Evolutionary conservation across 2,797 vertebrate genomes (phyloP), one percentile per base, ranked within the genome.

Genomic region (Spinus pinus): DNA sequence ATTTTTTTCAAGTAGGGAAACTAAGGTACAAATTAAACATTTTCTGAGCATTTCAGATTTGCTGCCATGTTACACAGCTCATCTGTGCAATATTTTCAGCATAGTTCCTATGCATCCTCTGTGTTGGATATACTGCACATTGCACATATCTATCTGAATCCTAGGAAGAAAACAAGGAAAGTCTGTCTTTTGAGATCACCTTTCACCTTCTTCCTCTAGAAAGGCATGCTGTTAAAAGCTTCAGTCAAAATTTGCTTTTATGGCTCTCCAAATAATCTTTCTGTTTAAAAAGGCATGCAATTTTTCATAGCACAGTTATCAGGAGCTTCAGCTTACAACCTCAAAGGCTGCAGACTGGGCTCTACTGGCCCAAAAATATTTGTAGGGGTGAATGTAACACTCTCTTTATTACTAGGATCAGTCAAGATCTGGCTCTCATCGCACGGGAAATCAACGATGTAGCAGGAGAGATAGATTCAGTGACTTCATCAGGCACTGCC

Each of bases 371-470:
- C 64, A 31, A 28, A 56, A 41, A 11, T 19, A 15, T 89, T 88
- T 92, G 21, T 31, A 56, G 44, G 47, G 65, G 31, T 50, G 70
- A 95, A 93, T 95, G 85, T 97, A 95, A 93, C 93, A 33, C 87
- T 96, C 22, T 97, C 90, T 95, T 96, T 91, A n/a, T 96, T 97
- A 82, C 91, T 97, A 99, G 99, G 98, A 99, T 99, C 98, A 99
- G 99, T 98, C 99, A 99, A 98, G 99, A 99, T 98, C 97, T 99
- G 98, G 99, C 99, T 90, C 99, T 99, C 98, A 98, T 99, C 98
- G 99, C 99, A 70, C 99, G 99, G 58, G 99, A 99, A 98, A 99
- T 99, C 98, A 99, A 99, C 95, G 99, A 99, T 54, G 99, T 99
- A 97, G 99, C 99, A n/a, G 99, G 99, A 72, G 99, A 99, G 98